Evolutionary conservation across 2,797 vertebrate genomes (phyloP).

Genomic region (Pangasius larnaudii): DNA sequence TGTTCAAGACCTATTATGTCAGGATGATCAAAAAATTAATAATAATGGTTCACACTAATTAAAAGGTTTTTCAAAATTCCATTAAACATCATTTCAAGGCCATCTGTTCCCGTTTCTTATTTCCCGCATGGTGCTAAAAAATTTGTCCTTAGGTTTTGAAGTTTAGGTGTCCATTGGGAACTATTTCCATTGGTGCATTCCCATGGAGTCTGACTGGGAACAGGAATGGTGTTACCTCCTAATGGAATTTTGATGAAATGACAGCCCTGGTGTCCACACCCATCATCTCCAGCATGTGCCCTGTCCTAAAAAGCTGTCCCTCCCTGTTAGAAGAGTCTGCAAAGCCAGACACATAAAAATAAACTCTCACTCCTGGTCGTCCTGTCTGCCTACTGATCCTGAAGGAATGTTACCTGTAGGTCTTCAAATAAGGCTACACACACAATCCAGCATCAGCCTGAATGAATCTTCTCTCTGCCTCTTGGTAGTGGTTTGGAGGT

Average conservation of each 20-base stretch:
- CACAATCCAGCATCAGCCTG: slow-evolving; percentile 9
- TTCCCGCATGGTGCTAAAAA: slow-evolving; percentile 68
- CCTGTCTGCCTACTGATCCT: not conserved
- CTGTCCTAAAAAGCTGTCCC: slow-evolving; percentile 9
- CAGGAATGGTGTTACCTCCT: slow-evolving; percentile 70
- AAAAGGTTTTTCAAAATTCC: slow-evolving; percentile 77
- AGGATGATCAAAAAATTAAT: slow-evolving; percentile 69
- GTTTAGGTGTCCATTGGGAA: not conserved
- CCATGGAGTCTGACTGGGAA: slow-evolving; percentile 45
- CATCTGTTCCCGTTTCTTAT: slow-evolving; percentile 78
- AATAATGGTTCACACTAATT: slow-evolving; percentile 72
- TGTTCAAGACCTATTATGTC: slow-evolving; percentile 70
- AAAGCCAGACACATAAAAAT: not conserved
- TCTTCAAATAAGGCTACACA: not conserved
- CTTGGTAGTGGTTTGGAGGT: not conserved
- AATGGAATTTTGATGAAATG: slow-evolving; percentile 72
- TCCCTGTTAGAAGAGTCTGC: slow-evolving; percentile 17
- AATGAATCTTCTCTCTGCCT: not conserved
- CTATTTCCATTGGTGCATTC: slow-evolving; percentile 30
- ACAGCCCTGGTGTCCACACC: slow-evolving; percentile 47
- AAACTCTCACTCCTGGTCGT: not conserved
- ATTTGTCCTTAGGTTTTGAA: not conserved
- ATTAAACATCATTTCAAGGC: slow-evolving; percentile 83
- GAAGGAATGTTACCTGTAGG: not conserved
- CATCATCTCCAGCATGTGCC: slow-evolving; percentile 10